phyloP scores from a whole-genome alignment of 2,797 vertebrate genomes.

The Anableps anableps region DNA sequence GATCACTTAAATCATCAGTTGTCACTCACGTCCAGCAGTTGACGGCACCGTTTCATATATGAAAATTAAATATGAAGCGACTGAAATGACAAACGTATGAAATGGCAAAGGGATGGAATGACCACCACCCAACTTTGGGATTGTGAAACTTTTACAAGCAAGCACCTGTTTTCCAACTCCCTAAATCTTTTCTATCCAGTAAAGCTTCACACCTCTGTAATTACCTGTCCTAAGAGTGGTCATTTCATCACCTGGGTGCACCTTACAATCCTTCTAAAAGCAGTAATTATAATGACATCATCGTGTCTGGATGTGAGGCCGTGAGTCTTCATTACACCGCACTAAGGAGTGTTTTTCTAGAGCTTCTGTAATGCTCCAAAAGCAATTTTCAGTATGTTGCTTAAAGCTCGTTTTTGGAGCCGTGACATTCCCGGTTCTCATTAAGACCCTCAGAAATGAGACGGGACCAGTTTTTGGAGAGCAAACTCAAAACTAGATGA shows the following conservation, averaged over 20 bases:
- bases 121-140: not conserved
- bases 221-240: not conserved
- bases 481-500: constrained; percentile 23
- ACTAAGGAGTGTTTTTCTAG: not conserved
- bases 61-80: not conserved
- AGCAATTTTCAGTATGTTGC: not conserved
- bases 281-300: not conserved
- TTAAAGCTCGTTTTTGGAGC: not conserved
- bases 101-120: not conserved
- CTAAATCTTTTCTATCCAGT: not conserved
- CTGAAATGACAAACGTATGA: not conserved
- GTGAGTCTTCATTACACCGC: not conserved
- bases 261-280: not conserved
- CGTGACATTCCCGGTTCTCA: constrained; percentile 4
- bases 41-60: not conserved
- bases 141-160: not conserved
- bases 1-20: not conserved
- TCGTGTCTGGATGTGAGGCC: not conserved
- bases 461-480: not conserved
- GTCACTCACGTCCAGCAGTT: not conserved
- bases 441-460: not conserved
- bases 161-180: not conserved
- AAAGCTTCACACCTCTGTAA: not conserved
- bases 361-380: not conserved
- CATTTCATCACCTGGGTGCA: not conserved